A percentile compares a stretch with the other conserved stretches of the same genome.
Evolutionary conservation across 2,888 invertebrate species (phyloP).

Genomic region (Gandaritis pyraliata): DNA sequence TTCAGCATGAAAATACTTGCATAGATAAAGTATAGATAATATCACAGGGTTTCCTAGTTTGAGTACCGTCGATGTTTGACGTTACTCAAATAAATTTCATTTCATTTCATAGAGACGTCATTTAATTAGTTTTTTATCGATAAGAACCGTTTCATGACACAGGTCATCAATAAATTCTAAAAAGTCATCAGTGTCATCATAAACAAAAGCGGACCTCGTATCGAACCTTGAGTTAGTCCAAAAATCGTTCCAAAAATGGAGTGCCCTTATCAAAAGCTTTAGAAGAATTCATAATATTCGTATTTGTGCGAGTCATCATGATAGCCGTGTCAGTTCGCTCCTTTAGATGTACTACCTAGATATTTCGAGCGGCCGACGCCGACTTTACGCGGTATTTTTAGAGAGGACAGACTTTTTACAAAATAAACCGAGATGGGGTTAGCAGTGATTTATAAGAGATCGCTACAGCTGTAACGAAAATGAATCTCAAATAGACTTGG

Average conservation of each 20-base stretch:
- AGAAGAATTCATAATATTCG: slow-evolving; percentile 13
- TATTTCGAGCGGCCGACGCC: slow-evolving; percentile 74
- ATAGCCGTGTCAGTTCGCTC: slow-evolving; percentile 29
- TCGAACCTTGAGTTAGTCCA: slow-evolving; percentile 14
- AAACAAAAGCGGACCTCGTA: slow-evolving; percentile 7
- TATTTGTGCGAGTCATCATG: slow-evolving; percentile 34
- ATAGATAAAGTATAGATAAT: no score
- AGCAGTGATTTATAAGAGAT: slow-evolving; percentile 67
- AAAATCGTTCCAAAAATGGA: not conserved
- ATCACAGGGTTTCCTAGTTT: no score
- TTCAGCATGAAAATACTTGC: not conserved
- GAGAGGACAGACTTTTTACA: slow-evolving; percentile 79
- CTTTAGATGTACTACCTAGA: slow-evolving; percentile 56
- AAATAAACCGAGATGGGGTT: slow-evolving; percentile 75
- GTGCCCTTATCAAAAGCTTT: not conserved
- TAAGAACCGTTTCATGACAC: not conserved
- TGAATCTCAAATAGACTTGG: slow-evolving; percentile 18
- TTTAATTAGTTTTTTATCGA: slow-evolving; percentile 5
- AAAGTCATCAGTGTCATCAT: not conserved
- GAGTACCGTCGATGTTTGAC: no score
- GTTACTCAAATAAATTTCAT: no score
- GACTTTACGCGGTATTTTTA: slow-evolving; percentile 76
- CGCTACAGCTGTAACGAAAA: slow-evolving; percentile 26
- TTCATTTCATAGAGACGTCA: not conserved
- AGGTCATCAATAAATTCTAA: not conserved